Conservation (phyloP, 2,797 vertebrate genomes). For the Melopsittacus undulatus region DNA sequence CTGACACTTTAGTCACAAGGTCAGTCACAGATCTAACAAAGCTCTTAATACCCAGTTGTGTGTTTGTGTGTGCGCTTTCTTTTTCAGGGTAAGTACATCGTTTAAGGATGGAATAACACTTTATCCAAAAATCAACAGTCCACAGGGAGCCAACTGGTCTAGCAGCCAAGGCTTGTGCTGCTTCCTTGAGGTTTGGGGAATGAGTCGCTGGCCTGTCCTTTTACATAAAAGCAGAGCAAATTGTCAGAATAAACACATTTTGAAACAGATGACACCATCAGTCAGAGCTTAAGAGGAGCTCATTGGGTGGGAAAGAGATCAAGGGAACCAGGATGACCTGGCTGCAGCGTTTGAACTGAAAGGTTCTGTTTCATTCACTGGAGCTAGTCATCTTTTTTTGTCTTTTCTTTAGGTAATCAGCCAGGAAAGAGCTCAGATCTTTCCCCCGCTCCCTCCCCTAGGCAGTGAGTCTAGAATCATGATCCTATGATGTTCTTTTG, state of each 20-base stretch:
- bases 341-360: neutral
- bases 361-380: constrained; percentile 59
- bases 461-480: constrained; percentile 29
- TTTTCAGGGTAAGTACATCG: constrained; percentile 63
- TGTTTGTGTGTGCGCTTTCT: constrained; percentile 51
- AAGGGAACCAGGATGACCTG: constrained; percentile 34
- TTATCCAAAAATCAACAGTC: constrained; percentile 58
- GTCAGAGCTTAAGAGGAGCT: constrained; percentile 22
- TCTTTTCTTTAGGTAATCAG: neutral
- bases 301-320: constrained; percentile 66
- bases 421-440: constrained; percentile 18
- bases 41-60: constrained; percentile 55
- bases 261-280: constrained; percentile 50
- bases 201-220: constrained; percentile 54
- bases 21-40: constrained; percentile 33
- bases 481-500: neutral
- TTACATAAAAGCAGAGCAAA: constrained; percentile 64
- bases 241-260: constrained; percentile 69
- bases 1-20: constrained; percentile 67
- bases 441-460: neutral
- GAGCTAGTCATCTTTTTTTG: neutral
- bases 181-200: constrained; percentile 60
- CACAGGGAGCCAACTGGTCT: constrained; percentile 41
- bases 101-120: constrained; percentile 61
- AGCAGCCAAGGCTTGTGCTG: constrained; percentile 58